phyloP scores from a whole-genome alignment of 2,797 vertebrate species.

The Microctenopoma lineatum region DNA sequence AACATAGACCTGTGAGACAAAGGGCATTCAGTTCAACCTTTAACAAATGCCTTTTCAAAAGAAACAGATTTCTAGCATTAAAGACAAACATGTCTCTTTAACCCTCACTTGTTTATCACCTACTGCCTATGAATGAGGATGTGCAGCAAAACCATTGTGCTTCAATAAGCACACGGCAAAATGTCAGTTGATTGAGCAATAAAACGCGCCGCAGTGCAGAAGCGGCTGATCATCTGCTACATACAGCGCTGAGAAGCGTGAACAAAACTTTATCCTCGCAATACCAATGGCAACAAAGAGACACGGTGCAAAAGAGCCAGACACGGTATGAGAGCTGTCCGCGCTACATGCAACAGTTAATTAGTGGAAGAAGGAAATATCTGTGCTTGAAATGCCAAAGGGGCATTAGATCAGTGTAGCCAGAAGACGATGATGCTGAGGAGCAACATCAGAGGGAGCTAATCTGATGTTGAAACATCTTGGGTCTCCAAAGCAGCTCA shows the following conservation, averaged over 20 bases:
- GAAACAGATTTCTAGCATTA: background rate
- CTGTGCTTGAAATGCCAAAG: conserved; percentile 35
- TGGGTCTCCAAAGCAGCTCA: background rate
- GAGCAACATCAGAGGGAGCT: conserved; percentile 65
- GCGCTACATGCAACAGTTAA: conserved; percentile 48
- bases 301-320: background rate
- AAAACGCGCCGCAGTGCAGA: background rate
- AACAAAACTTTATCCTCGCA: background rate
- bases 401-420: conserved; percentile 7
- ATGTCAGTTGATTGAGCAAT: background rate
- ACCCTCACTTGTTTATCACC: background rate
- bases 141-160: background rate
- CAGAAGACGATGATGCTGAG: background rate
- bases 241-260: background rate
- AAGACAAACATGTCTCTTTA: background rate
- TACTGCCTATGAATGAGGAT: background rate
- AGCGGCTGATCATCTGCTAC: background rate
- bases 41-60: conserved; percentile 6
- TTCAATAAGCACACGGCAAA: background rate
- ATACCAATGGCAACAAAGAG: background rate
- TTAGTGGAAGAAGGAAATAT: conserved; percentile 28
- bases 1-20: conserved; percentile 9
- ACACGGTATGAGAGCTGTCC: conserved; percentile 2
- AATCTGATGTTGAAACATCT: conserved; percentile 13
- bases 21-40: conserved; percentile 23